These are phyloP conservation scores for Morinoia aosen DNA, from an alignment of 2,888 invertebrate species.

Conservation along the genomic window DNA sequence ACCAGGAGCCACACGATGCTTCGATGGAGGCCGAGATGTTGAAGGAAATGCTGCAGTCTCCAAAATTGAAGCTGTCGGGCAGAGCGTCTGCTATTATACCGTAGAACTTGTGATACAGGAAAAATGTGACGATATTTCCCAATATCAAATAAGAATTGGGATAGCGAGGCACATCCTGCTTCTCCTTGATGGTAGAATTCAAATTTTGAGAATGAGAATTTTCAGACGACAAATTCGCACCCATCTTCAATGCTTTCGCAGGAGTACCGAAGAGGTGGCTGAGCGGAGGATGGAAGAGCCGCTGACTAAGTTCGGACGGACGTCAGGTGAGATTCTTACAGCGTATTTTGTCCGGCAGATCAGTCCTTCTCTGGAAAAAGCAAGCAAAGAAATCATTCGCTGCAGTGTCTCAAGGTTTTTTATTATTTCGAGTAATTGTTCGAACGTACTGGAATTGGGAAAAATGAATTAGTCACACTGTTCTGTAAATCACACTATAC, in stretches of 20 bases:
- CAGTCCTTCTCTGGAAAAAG: conserved; percentile 13
- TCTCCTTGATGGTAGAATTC: background rate
- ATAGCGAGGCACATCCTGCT: background rate
- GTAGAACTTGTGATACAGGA: conserved; percentile 26
- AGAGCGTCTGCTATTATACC: background rate
- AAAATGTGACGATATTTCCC: conserved; percentile 7
- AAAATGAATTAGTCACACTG: background rate
- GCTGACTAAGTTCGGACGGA: background rate
- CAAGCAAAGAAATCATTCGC: background rate
- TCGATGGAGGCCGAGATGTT: conserved; percentile 13
- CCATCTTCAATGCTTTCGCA: background rate
- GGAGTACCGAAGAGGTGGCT: background rate
- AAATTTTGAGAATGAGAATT: background rate
- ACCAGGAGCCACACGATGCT: background rate
- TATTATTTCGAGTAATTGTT: background rate
- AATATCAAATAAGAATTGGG: background rate
- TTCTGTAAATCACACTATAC: background rate
- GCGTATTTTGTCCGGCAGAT: background rate
- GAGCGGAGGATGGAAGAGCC: background rate
- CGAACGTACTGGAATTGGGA: background rate
- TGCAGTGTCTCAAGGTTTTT: background rate
- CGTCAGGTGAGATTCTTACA: background rate
- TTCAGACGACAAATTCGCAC: background rate
- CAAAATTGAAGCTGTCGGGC: background rate
- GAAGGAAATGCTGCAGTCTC: conserved; percentile 15